Evolutionary conservation across 2,113 vertebrate genomes (phyloP), one percentile per base, ranked within the genome.

Genomic region (Mohoua ochrocephala): DNA sequence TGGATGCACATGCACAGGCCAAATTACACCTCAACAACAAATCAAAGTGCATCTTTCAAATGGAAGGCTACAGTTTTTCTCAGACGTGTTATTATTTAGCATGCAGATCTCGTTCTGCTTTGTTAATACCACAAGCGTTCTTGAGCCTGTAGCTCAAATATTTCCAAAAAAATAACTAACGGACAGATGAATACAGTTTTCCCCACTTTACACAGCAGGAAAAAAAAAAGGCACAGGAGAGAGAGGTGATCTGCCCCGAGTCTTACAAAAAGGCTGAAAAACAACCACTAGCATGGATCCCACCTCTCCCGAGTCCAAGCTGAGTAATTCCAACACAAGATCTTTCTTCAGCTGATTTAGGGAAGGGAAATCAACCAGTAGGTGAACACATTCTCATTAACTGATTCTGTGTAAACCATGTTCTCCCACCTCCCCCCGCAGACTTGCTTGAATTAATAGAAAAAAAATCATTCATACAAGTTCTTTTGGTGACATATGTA

Each of bases 401-500:
- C 33, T 47, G 26, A 8, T 63, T 87, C 39, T 83, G 16, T 50
- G 15, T 13, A 86, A 84, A 63, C n/a, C 33, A 15, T 17, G 13
- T 37, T 87, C 54, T 88, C 53, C 71, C 44, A 61, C 7, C n/a
- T n/a, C n/a, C 19, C 52, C 37, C 18, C 41, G 31, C 14, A 5
- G 7, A 75, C 52, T 31, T 87, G 31, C 41, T 65, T 57, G 45
- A 93, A 93, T 96, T 96, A 96, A 82, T 49, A 56, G 69, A 70
- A 71, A 65, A 70, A 70, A 88, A 79, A 76, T 95, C 27, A 94
- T 94, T 95, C 85, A 50, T 69, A 30, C 39, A 85, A 68, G 24
- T 52, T 80, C n/a, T 93, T 94, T 42, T 54, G n/a, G 39, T 64
- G 54, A 91, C 82, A 96, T 64, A 91, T 91, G 97, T 88, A 89